A percentile compares a stretch with the other conserved stretches of the same genome.
phyloP scores from a whole-genome alignment of 1,140 invertebrate species.

The Bombus fervidus region DNA sequence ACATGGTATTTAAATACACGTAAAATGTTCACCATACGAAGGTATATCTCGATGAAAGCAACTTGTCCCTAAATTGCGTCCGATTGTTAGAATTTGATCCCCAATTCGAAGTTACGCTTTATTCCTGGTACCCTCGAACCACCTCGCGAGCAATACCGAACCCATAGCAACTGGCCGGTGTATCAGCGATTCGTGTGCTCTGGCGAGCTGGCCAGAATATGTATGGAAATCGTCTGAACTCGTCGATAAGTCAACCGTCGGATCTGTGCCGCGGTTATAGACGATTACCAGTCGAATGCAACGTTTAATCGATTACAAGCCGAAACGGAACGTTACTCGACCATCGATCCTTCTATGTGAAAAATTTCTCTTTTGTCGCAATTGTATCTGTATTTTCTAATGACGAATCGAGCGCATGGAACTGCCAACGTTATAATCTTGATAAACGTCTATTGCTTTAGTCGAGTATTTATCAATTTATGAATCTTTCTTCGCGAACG shows the following conservation, averaged over 20 bases:
- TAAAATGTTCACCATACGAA: no score
- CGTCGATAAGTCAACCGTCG: constrained; percentile 32
- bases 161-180: neutral
- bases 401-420: neutral
- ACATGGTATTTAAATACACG: no score
- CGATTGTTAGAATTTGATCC: neutral
- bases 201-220: neutral
- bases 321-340: neutral
- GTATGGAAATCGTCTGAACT: constrained; percentile 31
- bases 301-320: constrained; percentile 36
- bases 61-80: neutral
- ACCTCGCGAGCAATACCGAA: neutral
- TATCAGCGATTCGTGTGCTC: neutral
- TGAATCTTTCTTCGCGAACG: neutral
- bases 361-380: neutral
- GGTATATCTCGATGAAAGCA: neutral
- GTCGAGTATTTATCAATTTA: neutral
- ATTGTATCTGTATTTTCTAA: neutral
- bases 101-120: neutral
- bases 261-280: constrained; percentile 36
- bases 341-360: no score
- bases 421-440: neutral
- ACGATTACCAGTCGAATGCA: constrained; percentile 11
- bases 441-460: neutral
- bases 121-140: neutral